These are phyloP conservation scores for Lasioglossum pauxillum DNA, from an alignment of 2,888 invertebrate genomes.

Conservation along the genomic window DNA sequence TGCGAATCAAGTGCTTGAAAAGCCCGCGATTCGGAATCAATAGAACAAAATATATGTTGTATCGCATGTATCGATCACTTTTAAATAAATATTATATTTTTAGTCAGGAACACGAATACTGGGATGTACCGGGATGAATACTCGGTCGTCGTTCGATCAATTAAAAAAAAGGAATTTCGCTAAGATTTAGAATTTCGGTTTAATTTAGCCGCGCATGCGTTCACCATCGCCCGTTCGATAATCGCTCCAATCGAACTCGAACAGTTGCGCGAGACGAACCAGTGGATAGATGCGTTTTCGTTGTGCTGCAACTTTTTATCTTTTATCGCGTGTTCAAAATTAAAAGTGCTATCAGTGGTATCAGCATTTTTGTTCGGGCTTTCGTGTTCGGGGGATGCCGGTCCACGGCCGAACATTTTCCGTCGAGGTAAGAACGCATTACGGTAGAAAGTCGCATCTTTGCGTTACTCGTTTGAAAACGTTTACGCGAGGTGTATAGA, in stretches of 20 bases:
- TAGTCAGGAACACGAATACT: background rate
- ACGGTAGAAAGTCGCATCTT: background rate
- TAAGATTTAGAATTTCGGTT: background rate
- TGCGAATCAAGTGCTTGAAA: background rate
- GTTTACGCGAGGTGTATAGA: background rate
- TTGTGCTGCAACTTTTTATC: background rate
- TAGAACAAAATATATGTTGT: background rate
- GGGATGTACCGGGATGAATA: too few relatives aligned
- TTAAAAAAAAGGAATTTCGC: background rate
- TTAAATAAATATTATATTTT: constrained; percentile 1
- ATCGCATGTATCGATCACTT: background rate
- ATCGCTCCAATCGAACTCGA: background rate
- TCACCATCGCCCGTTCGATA: background rate
- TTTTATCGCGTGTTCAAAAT: background rate
- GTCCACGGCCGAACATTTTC: background rate
- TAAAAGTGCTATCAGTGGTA: background rate
- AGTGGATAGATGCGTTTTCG: constrained; percentile 12
- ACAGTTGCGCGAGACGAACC: constrained; percentile 11
- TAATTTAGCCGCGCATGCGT: constrained; percentile 30
- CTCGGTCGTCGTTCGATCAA: background rate
- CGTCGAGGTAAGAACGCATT: constrained; percentile 24
- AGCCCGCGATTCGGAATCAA: background rate
- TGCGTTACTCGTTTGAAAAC: background rate
- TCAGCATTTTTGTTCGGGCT: background rate
- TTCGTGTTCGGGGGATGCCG: background rate